A percentile compares a stretch with the other conserved stretches of the same genome.
phyloP scores from a whole-genome alignment of 2,888 invertebrate species.

The Drosophila anomalata region DNA sequence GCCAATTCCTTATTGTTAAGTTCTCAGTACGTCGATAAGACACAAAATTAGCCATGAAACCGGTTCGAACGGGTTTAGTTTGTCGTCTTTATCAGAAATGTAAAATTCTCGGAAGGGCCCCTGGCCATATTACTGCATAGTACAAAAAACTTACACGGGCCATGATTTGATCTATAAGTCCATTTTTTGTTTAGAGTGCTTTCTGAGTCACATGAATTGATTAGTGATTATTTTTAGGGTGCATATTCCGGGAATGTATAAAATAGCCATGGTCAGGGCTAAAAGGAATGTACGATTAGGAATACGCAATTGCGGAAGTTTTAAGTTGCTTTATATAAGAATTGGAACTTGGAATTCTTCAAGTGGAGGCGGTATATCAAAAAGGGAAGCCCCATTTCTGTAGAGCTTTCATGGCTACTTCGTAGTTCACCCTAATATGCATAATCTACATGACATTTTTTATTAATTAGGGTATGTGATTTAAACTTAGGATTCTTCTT shows the following conservation, averaged over 20 bases:
- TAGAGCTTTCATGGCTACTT: background rate
- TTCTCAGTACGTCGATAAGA: slow-evolving; percentile 23
- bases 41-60: slow-evolving; percentile 12
- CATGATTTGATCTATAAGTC: slow-evolving; percentile 16
- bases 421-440: background rate
- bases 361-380: background rate
- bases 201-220: slow-evolving; percentile 37
- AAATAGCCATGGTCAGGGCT: slow-evolving; percentile 53
- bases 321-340: slow-evolving; percentile 4
- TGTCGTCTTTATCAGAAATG: background rate
- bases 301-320: slow-evolving; percentile 53
- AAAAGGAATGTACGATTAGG: slow-evolving; percentile 45
- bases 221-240: slow-evolving; percentile 28
- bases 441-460: background rate
- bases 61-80: slow-evolving; percentile 25
- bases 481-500: background rate
- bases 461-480: background rate
- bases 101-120: slow-evolving; percentile 7
- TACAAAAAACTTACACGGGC: slow-evolving; percentile 9
- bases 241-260: slow-evolving; percentile 48
- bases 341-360: slow-evolving; percentile 10
- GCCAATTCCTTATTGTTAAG: slow-evolving; percentile 21
- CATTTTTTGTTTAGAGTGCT: background rate
- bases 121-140: background rate
- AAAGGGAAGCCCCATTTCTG: slow-evolving; percentile 17